phyloP scores from a whole-genome alignment of 37 sponge, comb jelly and placozoan species.

The Crambe crambe region DNA sequence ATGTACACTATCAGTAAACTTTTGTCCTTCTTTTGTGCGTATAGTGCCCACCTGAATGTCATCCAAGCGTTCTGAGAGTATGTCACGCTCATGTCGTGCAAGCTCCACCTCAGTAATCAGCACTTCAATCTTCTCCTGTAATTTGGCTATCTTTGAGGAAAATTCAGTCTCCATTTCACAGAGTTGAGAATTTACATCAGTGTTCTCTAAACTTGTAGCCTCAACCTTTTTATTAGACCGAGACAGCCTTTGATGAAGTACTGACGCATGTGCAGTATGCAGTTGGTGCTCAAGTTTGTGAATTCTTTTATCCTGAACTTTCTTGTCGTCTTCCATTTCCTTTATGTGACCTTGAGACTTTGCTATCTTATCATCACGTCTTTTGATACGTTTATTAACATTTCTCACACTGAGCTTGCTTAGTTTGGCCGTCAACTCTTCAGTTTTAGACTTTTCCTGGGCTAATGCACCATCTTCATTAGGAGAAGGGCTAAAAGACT shows the following conservation, averaged over 20 bases:
- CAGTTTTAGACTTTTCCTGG: too few species aligned
- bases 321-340: too few species aligned
- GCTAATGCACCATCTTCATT: too few species aligned
- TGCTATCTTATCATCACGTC: neutral
- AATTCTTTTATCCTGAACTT: neutral
- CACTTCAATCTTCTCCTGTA: neutral
- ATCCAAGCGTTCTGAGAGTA: constrained; percentile 1
- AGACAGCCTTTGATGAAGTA: neutral
- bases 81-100: constrained; percentile 10
- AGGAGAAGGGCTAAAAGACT: too few species aligned
- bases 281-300: neutral
- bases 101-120: neutral
- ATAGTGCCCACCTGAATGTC: neutral
- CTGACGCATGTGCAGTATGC: neutral
- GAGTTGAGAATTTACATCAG: neutral
- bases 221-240: neutral
- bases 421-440: too few species aligned
- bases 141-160: neutral
- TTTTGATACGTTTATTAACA: neutral
- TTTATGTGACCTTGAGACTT: neutral
- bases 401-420: too few species aligned
- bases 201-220: neutral
- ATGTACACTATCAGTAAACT: too few species aligned
- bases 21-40: constrained; percentile 10
- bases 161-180: neutral